Percentiles rank a stretch among this genome's conserved stretches.
phyloP scores from a whole-genome alignment of 1,140 invertebrate species.

The Luehdorfia chinensis region DNA sequence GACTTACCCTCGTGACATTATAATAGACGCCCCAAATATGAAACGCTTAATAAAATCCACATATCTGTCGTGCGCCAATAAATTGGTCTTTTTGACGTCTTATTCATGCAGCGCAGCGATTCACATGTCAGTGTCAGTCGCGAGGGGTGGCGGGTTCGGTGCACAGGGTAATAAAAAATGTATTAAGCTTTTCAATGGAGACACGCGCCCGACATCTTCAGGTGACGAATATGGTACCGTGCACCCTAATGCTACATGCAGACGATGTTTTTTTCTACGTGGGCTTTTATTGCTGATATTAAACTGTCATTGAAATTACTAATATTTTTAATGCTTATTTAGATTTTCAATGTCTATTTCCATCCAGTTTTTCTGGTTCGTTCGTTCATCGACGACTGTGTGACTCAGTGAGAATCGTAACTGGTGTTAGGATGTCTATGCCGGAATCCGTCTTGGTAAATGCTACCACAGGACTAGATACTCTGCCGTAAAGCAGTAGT shows the following conservation, averaged over 20 bases:
- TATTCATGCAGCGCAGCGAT: slow-evolving; percentile 44
- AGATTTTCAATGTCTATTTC: too few species aligned
- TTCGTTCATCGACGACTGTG: too few species aligned
- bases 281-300: too few species aligned
- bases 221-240: slow-evolving; percentile 23
- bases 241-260: neutral
- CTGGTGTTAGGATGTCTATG: too few species aligned
- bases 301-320: too few species aligned
- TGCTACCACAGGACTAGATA: too few species aligned
- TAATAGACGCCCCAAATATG: slow-evolving; percentile 53
- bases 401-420: too few species aligned
- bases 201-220: slow-evolving; percentile 44
- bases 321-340: too few species aligned
- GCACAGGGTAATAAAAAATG: slow-evolving; percentile 44
- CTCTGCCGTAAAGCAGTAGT: too few species aligned
- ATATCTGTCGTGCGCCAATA: slow-evolving; percentile 39
- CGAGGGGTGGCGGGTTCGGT: slow-evolving; percentile 28
- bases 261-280: slow-evolving; percentile 1
- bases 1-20: slow-evolving; percentile 35
- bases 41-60: slow-evolving; percentile 64
- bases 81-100: slow-evolving; percentile 71
- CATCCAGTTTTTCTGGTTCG: too few species aligned
- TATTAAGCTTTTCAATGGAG: slow-evolving; percentile 39
- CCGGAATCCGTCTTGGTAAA: too few species aligned
- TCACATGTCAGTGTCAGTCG: slow-evolving; percentile 43